A percentile compares a stretch with the other conserved stretches of the same genome.
Evolutionary conservation across 2,888 invertebrate species (phyloP).

Genomic region (Melangyna quadrimaculata): DNA sequence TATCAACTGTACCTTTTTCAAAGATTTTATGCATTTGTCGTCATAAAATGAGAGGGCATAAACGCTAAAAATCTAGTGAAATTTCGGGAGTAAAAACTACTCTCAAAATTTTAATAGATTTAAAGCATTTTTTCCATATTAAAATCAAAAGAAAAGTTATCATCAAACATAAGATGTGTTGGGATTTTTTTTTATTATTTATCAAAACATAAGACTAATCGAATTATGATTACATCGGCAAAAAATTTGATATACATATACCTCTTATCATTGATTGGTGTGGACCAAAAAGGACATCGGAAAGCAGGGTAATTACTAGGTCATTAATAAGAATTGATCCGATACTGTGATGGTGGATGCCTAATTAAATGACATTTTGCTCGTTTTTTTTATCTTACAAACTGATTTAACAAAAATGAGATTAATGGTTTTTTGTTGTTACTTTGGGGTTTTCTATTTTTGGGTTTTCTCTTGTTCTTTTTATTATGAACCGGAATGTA

Average conservation of each 20-base stretch:
- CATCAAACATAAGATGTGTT: neutral
- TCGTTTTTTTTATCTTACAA: neutral
- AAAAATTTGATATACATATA: neutral
- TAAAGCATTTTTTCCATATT: no score
- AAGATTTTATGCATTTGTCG: no score
- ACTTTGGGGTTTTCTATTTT: neutral
- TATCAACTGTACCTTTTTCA: no score
- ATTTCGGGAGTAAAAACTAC: no score
- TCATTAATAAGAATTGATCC: slow-evolving; percentile 52
- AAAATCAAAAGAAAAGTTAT: no score
- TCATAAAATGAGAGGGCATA: no score
- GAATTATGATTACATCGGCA: slow-evolving; percentile 42
- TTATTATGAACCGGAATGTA: neutral
- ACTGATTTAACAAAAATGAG: slow-evolving; percentile 42
- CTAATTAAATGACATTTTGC: slow-evolving; percentile 33
- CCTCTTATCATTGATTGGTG: neutral
- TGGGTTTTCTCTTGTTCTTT: neutral
- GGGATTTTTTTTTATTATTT: neutral
- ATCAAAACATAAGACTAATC: slow-evolving; percentile 22
- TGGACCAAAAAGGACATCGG: neutral
- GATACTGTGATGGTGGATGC: slow-evolving; percentile 47
- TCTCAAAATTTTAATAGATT: no score
- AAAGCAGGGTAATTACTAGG: slow-evolving; percentile 40
- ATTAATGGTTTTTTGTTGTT: slow-evolving; percentile 42
- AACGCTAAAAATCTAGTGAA: no score